Evolutionary conservation across 1,140 invertebrate species (phyloP).

Genomic region (Magallana angulata): DNA sequence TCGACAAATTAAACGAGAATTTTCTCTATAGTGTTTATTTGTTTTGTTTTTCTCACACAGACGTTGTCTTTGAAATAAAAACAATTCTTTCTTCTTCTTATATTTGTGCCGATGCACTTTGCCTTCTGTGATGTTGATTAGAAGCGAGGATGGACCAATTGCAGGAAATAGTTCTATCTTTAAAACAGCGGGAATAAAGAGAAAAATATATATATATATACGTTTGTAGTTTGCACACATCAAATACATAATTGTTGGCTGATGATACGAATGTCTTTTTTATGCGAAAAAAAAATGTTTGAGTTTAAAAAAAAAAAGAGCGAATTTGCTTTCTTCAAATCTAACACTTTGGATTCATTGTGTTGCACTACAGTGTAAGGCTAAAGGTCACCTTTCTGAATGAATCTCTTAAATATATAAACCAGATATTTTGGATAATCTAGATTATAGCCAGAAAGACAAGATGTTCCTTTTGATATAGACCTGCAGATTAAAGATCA

Average conservation of each 20-base stretch:
- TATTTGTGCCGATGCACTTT: background rate
- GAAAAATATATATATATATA: too few relatives aligned
- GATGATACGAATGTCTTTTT: too few relatives aligned
- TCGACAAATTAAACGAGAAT: slow-evolving; percentile 14
- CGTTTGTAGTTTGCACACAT: too few relatives aligned
- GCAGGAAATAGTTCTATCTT: background rate
- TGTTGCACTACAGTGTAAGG: too few relatives aligned
- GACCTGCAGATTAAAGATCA: slow-evolving; percentile 13
- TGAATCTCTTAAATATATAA: slow-evolving; percentile 9
- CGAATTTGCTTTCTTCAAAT: too few relatives aligned
- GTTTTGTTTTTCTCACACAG: slow-evolving; percentile 6
- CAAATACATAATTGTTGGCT: too few relatives aligned
- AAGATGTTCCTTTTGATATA: background rate
- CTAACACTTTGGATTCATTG: too few relatives aligned
- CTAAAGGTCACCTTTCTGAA: background rate
- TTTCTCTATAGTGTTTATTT: background rate
- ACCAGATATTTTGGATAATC: background rate
- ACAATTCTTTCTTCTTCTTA: background rate
- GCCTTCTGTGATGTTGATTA: background rate
- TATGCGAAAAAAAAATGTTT: too few relatives aligned
- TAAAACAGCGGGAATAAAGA: background rate
- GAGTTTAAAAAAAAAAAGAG: too few relatives aligned
- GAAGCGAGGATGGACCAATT: background rate
- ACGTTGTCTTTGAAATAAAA: slow-evolving; percentile 19
- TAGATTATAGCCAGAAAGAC: background rate